phyloP scores from a whole-genome alignment of 2,888 invertebrate species.

The Ptychoptera contaminata region DNA sequence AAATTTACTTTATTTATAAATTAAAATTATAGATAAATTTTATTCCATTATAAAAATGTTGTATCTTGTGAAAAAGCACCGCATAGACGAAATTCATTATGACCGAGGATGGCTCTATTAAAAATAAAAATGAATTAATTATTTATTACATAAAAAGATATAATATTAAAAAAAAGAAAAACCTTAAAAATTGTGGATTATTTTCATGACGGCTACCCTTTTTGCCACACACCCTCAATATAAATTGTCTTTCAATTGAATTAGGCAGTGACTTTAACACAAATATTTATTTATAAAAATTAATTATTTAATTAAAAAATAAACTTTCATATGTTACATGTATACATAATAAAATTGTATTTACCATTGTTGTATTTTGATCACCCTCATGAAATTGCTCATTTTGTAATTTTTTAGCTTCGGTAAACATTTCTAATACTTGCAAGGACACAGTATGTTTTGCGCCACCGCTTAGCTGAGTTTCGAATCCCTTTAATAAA shows the following conservation, averaged over 20 bases:
- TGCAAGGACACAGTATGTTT: slow-evolving; percentile 10
- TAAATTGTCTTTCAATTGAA: slow-evolving; percentile 31
- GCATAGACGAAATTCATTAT: slow-evolving; percentile 52
- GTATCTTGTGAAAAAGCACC: slow-evolving; percentile 71
- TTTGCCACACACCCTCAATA: slow-evolving; percentile 31
- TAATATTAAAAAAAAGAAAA: background rate
- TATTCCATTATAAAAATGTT: slow-evolving; percentile 37
- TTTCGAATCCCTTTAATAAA: slow-evolving; percentile 11
- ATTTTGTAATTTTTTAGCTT: slow-evolving; percentile 10
- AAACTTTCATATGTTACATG: background rate
- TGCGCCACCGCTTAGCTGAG: slow-evolving; percentile 10
- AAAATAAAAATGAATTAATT: slow-evolving; percentile 31
- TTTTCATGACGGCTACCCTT: slow-evolving; percentile 18
- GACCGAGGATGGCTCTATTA: slow-evolving; percentile 47
- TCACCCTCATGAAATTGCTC: slow-evolving; percentile 9
- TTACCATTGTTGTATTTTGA: slow-evolving; percentile 6
- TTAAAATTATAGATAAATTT: background rate
- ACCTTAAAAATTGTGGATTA: slow-evolving; percentile 26
- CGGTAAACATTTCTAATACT: slow-evolving; percentile 12
- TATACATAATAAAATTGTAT: background rate
- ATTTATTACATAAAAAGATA: too few species aligned
- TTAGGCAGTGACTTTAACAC: slow-evolving; percentile 13
- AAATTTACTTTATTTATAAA: too few species aligned
- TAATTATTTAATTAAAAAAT: slow-evolving; percentile 1
- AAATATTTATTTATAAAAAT: slow-evolving; percentile 1